Evolutionary conservation across 2,888 invertebrate genomes (phyloP).

Genomic region (Erynnis tages): DNA sequence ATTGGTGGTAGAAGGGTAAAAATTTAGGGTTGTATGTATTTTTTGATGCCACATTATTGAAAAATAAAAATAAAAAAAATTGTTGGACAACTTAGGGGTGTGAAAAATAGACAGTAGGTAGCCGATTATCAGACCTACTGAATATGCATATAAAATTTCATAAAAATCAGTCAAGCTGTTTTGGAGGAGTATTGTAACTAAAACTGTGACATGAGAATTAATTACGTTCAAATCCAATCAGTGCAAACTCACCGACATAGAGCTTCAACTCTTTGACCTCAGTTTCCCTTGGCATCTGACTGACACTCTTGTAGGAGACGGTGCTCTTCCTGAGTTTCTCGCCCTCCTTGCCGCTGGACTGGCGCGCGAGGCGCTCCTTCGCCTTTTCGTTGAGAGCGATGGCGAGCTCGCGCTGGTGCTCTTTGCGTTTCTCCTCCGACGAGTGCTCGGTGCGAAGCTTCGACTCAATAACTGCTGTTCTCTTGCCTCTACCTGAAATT

Average conservation of each 20-base stretch:
- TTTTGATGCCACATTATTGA: too few species aligned
- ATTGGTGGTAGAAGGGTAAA: too few species aligned
- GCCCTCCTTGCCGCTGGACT: conserved; percentile 91
- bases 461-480: conserved; percentile 95
- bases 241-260: conserved; percentile 90
- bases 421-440: conserved; percentile 97
- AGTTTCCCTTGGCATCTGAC: conserved; percentile 95
- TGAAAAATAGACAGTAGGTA: too few species aligned
- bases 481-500: conserved; percentile 84
- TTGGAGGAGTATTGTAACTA: too few species aligned
- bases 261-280: conserved; percentile 97
- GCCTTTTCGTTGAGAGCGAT: conserved; percentile 95
- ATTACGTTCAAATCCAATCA: too few species aligned
- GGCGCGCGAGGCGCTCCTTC: conserved; percentile 93
- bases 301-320: conserved; percentile 95
- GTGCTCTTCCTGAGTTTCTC: conserved; percentile 96
- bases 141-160: too few species aligned
- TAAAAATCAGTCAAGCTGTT: too few species aligned
- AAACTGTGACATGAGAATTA: too few species aligned
- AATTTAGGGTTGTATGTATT: too few species aligned
- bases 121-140: too few species aligned
- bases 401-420: conserved; percentile 97
- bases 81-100: too few species aligned
- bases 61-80: too few species aligned
- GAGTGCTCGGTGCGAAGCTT: conserved; percentile 97